These are phyloP conservation scores for Epirrhoe tristata DNA, from an alignment of 2,888 invertebrate genomes.

Conservation along the genomic window DNA sequence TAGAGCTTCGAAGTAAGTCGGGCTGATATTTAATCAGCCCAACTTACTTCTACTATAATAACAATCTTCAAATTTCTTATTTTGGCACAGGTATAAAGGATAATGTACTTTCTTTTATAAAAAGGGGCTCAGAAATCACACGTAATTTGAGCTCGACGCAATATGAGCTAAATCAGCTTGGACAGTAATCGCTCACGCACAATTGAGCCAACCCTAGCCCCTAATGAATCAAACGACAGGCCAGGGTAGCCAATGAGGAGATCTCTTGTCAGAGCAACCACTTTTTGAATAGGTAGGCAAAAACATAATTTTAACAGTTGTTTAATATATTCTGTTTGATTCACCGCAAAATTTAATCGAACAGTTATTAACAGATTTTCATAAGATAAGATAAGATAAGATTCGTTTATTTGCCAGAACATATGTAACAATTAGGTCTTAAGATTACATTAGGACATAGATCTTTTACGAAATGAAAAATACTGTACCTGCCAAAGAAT, in stretches of 20 bases:
- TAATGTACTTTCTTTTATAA: conserved; percentile 1
- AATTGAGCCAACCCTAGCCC: conserved; percentile 52
- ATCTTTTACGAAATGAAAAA: background rate
- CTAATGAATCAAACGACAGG: conserved; percentile 63
- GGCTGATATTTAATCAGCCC: no score
- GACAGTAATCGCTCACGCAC: conserved; percentile 45
- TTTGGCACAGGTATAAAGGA: no score
- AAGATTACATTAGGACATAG: no score
- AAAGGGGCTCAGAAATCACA: conserved; percentile 27
- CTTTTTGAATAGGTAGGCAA: background rate
- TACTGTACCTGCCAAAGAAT: background rate
- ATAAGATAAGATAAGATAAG: no score
- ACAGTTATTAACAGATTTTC: background rate
- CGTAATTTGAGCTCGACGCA: conserved; percentile 41
- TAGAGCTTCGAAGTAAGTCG: no score
- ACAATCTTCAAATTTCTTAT: no score
- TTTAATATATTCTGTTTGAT: background rate
- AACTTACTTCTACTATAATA: no score
- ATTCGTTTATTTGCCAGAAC: no score
- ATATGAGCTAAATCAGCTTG: conserved; percentile 38
- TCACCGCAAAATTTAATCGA: background rate
- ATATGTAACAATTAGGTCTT: no score
- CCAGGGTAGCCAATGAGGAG: conserved; percentile 14
- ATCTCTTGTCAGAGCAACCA: conserved; percentile 1
- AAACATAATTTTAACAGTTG: background rate